phyloP scores from a whole-genome alignment of 2,888 invertebrate genomes.

The Drosophila neutralis region DNA sequence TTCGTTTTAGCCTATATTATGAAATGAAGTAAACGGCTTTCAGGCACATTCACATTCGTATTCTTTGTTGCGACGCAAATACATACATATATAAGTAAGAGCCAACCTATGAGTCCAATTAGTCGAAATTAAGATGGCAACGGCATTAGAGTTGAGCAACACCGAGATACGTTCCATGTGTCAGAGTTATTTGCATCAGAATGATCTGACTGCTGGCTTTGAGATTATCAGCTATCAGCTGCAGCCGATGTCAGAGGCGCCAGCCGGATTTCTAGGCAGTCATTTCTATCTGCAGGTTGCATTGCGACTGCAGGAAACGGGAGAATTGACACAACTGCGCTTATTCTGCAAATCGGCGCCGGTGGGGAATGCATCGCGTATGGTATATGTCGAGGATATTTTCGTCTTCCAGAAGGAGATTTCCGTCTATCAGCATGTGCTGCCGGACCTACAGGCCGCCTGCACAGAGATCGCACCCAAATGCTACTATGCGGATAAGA shows the following conservation, averaged over 20 bases:
- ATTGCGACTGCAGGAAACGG: conserved; percentile 50
- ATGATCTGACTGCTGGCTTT: conserved; percentile 42
- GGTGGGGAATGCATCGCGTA: conserved; percentile 85
- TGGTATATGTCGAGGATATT: conserved; percentile 85
- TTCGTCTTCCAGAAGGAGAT: conserved; percentile 86
- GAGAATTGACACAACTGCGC: conserved; percentile 61
- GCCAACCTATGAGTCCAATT: conserved; percentile 9
- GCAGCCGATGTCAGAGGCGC: conserved; percentile 71
- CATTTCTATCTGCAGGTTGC: conserved; percentile 79
- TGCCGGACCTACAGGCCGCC: conserved; percentile 83
- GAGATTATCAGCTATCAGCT: conserved; percentile 73
- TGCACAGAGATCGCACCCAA: conserved; percentile 80
- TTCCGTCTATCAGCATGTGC: conserved; percentile 84
- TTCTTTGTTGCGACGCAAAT: background rate
- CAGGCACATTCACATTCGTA: background rate
- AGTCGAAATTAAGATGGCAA: conserved; percentile 61
- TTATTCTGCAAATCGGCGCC: conserved; percentile 88
- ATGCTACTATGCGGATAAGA: conserved; percentile 84
- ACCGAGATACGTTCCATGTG: conserved; percentile 71
- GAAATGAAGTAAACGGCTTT: conserved; percentile 6
- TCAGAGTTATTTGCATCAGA: conserved; percentile 60
- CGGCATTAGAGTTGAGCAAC: conserved; percentile 59
- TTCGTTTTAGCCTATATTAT: conserved; percentile 4
- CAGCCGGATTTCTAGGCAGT: conserved; percentile 81
- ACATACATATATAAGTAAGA: conserved; percentile 50